Evolutionary conservation across 2,113 vertebrate genomes (phyloP).

Genomic region (Dipodomys stephensi): DNA sequence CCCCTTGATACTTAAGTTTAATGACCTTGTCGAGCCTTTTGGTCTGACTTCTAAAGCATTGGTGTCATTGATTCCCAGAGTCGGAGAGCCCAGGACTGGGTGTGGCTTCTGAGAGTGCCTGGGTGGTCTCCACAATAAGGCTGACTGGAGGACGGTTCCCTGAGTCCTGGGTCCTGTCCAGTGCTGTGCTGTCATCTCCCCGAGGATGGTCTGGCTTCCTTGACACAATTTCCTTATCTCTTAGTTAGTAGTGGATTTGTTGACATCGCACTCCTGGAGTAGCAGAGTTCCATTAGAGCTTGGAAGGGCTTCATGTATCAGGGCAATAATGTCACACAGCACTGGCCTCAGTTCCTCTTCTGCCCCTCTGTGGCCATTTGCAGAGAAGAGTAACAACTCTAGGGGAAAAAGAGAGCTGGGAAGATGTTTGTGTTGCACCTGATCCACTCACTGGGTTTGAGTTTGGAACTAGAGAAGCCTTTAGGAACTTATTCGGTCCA

Average conservation of each 20-base stretch:
- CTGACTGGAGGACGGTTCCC: background rate
- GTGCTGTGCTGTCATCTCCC: background rate
- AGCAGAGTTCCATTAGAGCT: background rate
- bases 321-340: accelerated
- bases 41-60: background rate
- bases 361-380: background rate
- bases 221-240: slow-evolving; percentile 8
- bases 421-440: background rate
- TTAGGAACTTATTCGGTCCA: background rate
- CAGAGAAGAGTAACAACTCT: background rate
- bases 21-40: background rate
- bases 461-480: background rate
- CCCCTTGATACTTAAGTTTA: background rate
- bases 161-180: background rate
- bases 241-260: background rate
- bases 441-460: background rate
- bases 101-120: background rate
- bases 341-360: background rate
- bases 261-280: background rate
- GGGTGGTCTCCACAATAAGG: background rate
- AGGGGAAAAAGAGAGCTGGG: background rate
- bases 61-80: background rate
- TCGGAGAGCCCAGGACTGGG: background rate
- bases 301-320: background rate
- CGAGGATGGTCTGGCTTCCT: slow-evolving; percentile 32